Conservation (phyloP, 2,888 invertebrate genomes). For the Melieria omissa region DNA sequence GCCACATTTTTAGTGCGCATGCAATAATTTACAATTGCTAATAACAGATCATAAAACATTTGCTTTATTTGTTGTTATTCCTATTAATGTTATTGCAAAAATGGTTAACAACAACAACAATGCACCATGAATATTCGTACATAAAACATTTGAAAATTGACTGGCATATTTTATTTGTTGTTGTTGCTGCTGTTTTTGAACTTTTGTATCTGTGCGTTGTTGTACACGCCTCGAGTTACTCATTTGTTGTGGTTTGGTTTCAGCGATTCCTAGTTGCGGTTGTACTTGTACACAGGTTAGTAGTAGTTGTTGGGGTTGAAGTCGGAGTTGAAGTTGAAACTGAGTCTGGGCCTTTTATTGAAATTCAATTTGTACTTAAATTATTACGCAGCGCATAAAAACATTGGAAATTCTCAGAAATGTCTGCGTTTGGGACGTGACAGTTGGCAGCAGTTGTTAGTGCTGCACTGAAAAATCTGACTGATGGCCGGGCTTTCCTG, state of each 20-base stretch:
- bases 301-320: not conserved
- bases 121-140: not conserved
- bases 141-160: constrained; percentile 7
- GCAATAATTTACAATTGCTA: constrained; percentile 38
- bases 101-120: not conserved
- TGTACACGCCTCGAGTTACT: not conserved
- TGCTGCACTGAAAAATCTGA: too few species aligned
- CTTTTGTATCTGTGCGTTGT: too few species aligned
- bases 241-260: not conserved
- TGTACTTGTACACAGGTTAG: constrained; percentile 7
- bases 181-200: too few species aligned
- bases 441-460: too few species aligned
- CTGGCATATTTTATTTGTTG: not conserved
- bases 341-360: constrained; percentile 17
- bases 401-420: not conserved
- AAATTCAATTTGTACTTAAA: constrained; percentile 27
- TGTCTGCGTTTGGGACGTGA: too few species aligned
- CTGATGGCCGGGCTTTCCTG: too few species aligned
- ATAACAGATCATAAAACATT: constrained; percentile 36
- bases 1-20: constrained; percentile 7
- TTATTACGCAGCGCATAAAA: constrained; percentile 22
- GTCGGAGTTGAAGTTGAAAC: too few species aligned
- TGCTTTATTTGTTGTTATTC: constrained; percentile 27
- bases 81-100: constrained; percentile 26
- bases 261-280: constrained; percentile 1